These are phyloP conservation scores for Calephelis virginiensis DNA, from an alignment of 1,140 invertebrate species.

Conservation along the genomic window DNA sequence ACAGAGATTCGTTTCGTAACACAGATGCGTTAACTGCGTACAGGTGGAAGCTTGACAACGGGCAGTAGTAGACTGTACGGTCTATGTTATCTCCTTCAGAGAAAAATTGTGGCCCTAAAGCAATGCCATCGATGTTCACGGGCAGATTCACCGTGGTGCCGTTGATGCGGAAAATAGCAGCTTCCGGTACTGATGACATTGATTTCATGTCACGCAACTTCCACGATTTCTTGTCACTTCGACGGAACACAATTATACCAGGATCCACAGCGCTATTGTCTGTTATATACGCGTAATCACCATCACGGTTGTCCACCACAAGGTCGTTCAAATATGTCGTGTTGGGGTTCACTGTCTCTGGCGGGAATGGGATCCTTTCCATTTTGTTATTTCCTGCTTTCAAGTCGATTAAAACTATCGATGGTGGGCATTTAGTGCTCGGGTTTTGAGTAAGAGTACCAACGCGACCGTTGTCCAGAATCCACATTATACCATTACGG, in stretches of 20 bases:
- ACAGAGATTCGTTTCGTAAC: conserved; percentile 76
- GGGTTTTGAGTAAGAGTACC: conserved; percentile 72
- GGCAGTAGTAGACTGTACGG: conserved; percentile 81
- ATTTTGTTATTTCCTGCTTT: conserved; percentile 79
- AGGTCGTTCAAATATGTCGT: conserved; percentile 83
- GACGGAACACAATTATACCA: conserved; percentile 84
- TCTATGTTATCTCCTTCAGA: conserved; percentile 59
- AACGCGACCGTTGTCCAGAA: conserved; percentile 82
- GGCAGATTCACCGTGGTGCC: conserved; percentile 76
- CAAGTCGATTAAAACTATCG: conserved; percentile 83
- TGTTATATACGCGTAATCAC: conserved; percentile 84
- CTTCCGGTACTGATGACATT: conserved; percentile 80
- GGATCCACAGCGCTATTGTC: conserved; percentile 83
- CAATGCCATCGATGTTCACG: conserved; percentile 83
- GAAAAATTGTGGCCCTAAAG: conserved; percentile 79
- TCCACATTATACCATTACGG: conserved; percentile 84
- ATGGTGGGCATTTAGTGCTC: conserved; percentile 79
- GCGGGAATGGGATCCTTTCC: conserved; percentile 78
- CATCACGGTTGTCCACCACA: conserved; percentile 83
- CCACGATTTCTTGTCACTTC: conserved; percentile 81
- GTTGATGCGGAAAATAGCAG: conserved; percentile 79
- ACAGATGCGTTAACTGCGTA: conserved; percentile 80
- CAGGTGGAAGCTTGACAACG: conserved; percentile 81
- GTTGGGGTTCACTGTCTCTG: conserved; percentile 71
- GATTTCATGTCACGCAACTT: conserved; percentile 81